Conservation (phyloP, 2,113 vertebrate genomes). For the Narcine bancroftii region DNA sequence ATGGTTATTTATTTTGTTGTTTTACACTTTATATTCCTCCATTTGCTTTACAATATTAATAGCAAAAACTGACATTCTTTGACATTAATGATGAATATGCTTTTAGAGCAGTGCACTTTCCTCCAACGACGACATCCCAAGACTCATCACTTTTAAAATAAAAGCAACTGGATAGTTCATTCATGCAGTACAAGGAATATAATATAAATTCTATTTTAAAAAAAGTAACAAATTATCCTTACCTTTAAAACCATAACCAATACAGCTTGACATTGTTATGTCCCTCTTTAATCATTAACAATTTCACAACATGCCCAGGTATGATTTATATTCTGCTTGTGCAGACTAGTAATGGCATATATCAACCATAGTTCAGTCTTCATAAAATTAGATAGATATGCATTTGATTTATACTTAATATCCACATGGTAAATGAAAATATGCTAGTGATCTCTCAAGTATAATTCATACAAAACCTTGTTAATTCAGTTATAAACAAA, state of each 20-base stretch:
- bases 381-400: background rate
- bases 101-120: background rate
- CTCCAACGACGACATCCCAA: background rate
- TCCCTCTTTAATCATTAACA: background rate
- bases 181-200: background rate
- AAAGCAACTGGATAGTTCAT: background rate
- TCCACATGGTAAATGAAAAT: background rate
- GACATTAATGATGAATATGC: background rate
- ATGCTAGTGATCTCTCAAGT: background rate
- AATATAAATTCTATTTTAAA: background rate
- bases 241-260: background rate
- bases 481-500: background rate
- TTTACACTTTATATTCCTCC: background rate
- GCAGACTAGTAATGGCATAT: background rate
- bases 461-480: background rate
- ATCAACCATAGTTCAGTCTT: background rate
- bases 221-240: background rate
- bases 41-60: background rate
- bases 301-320: too few relatives aligned
- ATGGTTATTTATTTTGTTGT: background rate
- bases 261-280: background rate
- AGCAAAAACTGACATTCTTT: background rate
- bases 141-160: background rate
- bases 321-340: too few relatives aligned
- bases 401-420: background rate